Base-by-base conservation (phyloP, 53 echinoderm and acorn worm species). In the Arbacia lixula region DNA sequence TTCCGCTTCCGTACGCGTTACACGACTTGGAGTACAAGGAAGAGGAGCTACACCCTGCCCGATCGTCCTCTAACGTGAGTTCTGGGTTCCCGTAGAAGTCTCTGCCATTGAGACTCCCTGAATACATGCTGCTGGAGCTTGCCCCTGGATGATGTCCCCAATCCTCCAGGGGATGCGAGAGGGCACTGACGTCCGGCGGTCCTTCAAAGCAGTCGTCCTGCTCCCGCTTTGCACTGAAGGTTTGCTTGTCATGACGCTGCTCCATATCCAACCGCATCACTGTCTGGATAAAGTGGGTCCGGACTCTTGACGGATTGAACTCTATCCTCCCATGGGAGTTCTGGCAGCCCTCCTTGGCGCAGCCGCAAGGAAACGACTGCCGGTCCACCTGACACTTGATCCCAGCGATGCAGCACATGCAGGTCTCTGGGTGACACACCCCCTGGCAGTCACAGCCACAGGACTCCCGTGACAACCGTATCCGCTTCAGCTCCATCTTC, bases 371-470 rank as follows among this genome's bases (percentile, higher is more conserved):
- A 53, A 97, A 97, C 0, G 97, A 94, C 81, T 94, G 67, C 66
- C 97, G 39, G 52, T 97, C 97, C 53, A 98, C 98, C 62, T 98
- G 98, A 29, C 98, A 98, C 66, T 98, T 98, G 72, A 98, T 98
- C 33, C 94, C 98, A 9, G 98, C 94, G 57, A 90, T 33, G 60
- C 86, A 87, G 53, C 98, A 98, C 71, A 86, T 78, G 53, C 98
- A 98, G 0, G 92, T 98, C 56, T 86, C 85, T 22, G 98, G 98
- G 56, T 98, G 77, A 39, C 98, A 98, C 52, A 84, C 84, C 10
- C 66, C 84, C 57, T 88, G 83, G 64, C 98, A 98, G 58, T 98
- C 98, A 38, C 98, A 98, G 1, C 98, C 98, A 50, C 98, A 98
- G 20, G 86, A 90, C 71, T 98, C 98, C 28, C 98, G 77, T 1